These are phyloP conservation scores for Datnioides undecimradiatus DNA, from an alignment of 2,113 vertebrate genomes.

Conservation along the genomic window DNA sequence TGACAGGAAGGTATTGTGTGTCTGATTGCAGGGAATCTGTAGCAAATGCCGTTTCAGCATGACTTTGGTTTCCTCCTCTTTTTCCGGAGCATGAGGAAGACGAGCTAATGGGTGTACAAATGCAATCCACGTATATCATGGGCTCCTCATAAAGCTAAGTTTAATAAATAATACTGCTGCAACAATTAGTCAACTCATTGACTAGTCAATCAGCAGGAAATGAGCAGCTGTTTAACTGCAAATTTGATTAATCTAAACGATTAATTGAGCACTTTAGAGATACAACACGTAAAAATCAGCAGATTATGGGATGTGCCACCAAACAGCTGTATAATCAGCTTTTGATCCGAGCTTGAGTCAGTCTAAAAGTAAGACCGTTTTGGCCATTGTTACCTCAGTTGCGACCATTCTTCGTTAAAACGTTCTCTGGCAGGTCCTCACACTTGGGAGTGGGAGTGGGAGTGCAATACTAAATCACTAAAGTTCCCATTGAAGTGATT, in stretches of 20 bases:
- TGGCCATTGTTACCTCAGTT: neutral
- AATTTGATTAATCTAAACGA: conserved; percentile 28
- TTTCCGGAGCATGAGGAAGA: neutral
- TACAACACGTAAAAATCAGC: conserved; percentile 4
- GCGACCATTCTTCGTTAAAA: neutral
- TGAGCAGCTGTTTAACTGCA: conserved; percentile 33
- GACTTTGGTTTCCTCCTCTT: conserved; percentile 16
- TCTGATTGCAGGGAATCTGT: conserved; percentile 53
- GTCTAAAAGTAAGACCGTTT: neutral
- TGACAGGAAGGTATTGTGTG: conserved; percentile 52
- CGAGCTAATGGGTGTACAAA: neutral
- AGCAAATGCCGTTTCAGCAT: conserved; percentile 26
- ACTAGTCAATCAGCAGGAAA: conserved; percentile 24
- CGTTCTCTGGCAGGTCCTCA: neutral
- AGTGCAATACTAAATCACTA: too few species aligned
- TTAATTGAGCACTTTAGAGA: conserved; percentile 2
- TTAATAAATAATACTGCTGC: neutral
- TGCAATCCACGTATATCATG: neutral
- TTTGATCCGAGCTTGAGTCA: neutral
- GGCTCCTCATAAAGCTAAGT: conserved; percentile 1
- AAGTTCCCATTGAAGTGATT: too few species aligned
- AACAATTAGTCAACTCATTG: conserved; percentile 32
- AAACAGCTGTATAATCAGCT: neutral
- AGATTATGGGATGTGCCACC: neutral
- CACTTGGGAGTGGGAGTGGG: too few species aligned